These are phyloP conservation scores for Drosophila aldrichi DNA, from an alignment of 2,888 invertebrate genomes.

Conservation along the genomic window DNA sequence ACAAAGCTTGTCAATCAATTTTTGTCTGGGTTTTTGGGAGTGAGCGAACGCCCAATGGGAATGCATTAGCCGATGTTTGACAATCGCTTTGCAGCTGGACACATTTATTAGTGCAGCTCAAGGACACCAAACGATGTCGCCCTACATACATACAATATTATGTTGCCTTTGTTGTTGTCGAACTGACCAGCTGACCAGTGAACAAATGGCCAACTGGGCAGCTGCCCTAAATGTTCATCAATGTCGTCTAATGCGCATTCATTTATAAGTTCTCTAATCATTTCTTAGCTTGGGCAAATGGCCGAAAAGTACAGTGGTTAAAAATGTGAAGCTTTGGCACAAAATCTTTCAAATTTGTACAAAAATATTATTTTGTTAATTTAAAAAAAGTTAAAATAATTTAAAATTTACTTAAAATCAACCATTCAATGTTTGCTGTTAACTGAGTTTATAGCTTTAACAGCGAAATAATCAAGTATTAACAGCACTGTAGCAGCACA, in stretches of 20 bases:
- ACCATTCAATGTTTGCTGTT: too few species aligned
- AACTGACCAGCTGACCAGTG: conserved; percentile 36
- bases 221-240: conserved; percentile 44
- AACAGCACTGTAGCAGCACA: background rate
- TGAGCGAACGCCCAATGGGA: conserved; percentile 16
- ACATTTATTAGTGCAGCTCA: conserved; percentile 78
- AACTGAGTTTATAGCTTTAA: too few species aligned
- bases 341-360: too few species aligned
- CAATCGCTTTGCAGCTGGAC: conserved; percentile 68
- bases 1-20: conserved; percentile 79
- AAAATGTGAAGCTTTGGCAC: background rate
- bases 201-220: conserved; percentile 26
- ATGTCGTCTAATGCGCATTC: conserved; percentile 56
- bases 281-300: conserved; percentile 53
- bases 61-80: conserved; percentile 70
- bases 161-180: conserved; percentile 15
- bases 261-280: conserved; percentile 72
- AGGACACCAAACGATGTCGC: conserved; percentile 52
- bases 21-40: conserved; percentile 59
- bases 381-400: too few species aligned
- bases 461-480: too few species aligned
- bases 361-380: too few species aligned
- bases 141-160: conserved; percentile 21
- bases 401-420: too few species aligned
- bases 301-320: conserved; percentile 40